Percentiles rank a stretch among this genome's conserved stretches.
These are phyloP conservation scores for Aphelocoma californica DNA, from an alignment of 2,797 vertebrate genomes.

Conservation along the genomic window DNA sequence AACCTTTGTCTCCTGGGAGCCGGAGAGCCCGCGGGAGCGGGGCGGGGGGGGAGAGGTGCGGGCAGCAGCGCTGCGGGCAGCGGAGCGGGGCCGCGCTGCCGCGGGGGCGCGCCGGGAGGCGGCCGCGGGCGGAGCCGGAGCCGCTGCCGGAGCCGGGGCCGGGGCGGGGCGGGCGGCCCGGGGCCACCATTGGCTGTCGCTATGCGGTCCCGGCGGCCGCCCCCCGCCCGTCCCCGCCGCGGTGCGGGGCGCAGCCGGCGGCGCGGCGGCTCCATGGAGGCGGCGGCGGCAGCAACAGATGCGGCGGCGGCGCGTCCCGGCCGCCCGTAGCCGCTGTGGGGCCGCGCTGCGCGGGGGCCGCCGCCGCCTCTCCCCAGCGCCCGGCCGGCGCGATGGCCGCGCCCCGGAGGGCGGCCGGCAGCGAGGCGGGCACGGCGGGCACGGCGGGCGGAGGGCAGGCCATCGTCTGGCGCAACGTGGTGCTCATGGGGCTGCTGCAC, in stretches of 20 bases:
- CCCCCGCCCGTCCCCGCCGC: neutral
- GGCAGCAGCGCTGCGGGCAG: too few species aligned
- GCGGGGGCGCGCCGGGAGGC: neutral
- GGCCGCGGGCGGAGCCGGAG: neutral
- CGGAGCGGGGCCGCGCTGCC: neutral
- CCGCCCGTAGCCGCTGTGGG: neutral
- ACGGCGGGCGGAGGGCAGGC: neutral
- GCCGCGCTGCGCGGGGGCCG: neutral
- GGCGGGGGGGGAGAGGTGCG: too few species aligned
- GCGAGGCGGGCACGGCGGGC: neutral
- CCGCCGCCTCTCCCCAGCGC: neutral
- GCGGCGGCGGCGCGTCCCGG: neutral
- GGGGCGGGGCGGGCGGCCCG: neutral
- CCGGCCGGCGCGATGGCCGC: neutral
- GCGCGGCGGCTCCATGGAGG: neutral
- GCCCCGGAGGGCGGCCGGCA: neutral
- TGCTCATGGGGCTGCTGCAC: conserved; percentile 74
- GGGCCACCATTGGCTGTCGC: conserved; percentile 67
- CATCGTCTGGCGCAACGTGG: conserved; percentile 75
- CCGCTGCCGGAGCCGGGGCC: neutral
- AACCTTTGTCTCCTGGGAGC: rapidly evolving
- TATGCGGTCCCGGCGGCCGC: conserved; percentile 49
- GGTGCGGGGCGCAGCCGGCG: neutral
- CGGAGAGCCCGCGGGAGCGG: neutral
- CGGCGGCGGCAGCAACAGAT: conserved; percentile 38